A percentile compares a stretch with the other conserved stretches of the same genome.
Evolutionary conservation across 2,113 vertebrate species (phyloP).

Genomic region (Pseudopipra pipra): DNA sequence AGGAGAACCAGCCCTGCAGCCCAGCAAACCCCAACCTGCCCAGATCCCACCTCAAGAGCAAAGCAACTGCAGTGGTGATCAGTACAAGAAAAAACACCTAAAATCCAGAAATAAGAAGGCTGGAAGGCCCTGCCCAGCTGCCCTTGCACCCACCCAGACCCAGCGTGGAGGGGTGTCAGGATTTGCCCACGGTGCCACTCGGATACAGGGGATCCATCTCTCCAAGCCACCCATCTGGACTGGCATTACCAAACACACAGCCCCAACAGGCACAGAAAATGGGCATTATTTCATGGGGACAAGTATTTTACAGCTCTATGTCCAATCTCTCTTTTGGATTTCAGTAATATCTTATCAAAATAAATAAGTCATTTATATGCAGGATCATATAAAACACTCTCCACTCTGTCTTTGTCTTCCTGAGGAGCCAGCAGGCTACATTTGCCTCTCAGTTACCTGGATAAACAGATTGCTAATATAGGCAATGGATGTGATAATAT

Average conservation of each 20-base stretch:
- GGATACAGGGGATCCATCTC: background rate
- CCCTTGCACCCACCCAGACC: background rate
- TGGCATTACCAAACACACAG: background rate
- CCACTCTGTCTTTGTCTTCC: slow-evolving; percentile 43
- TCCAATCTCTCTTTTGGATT: slow-evolving; percentile 11
- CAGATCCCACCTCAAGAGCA: background rate
- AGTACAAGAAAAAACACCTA: background rate
- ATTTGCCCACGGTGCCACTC: background rate
- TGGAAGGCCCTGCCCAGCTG: background rate
- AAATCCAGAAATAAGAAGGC: background rate
- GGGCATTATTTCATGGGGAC: background rate
- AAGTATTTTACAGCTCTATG: background rate
- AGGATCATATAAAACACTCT: slow-evolving; percentile 13
- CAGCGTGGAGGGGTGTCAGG: fast-evolving
- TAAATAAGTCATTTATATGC: slow-evolving; percentile 63
- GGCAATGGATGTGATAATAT: slow-evolving; percentile 34
- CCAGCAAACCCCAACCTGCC: background rate
- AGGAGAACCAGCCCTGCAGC: background rate
- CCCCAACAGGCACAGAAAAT: background rate
- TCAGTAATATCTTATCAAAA: slow-evolving; percentile 45
- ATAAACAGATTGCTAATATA: slow-evolving; percentile 47
- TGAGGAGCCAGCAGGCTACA: background rate
- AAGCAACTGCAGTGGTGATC: background rate
- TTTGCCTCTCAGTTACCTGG: slow-evolving; percentile 25
- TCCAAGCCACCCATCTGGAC: background rate